Conservation (phyloP, 2,797 vertebrate genomes). For the Xiphorhynchus erythropygius region DNA sequence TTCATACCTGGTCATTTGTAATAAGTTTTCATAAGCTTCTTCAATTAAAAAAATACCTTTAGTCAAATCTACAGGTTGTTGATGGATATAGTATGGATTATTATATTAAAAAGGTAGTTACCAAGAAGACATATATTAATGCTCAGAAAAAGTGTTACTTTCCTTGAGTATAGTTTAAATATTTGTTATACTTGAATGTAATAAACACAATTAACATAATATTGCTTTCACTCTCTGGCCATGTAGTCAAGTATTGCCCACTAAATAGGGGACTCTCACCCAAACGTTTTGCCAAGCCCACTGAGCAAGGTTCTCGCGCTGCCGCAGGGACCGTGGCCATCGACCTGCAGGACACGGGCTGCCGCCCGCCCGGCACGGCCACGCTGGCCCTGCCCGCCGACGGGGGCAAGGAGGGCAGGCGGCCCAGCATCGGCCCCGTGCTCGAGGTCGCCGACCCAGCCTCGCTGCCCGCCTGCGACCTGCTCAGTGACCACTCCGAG, state of each 20-base stretch:
- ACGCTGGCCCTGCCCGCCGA: constrained; percentile 78
- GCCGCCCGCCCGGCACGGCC: constrained; percentile 68
- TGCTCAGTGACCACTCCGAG: constrained; percentile 88
- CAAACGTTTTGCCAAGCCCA: neutral
- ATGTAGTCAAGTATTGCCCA: neutral
- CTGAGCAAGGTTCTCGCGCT: neutral
- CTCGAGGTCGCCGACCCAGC: constrained; percentile 87
- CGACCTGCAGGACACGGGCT: constrained; percentile 80
- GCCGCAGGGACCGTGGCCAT: constrained; percentile 81
- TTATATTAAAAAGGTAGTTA: neutral
- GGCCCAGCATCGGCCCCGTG: constrained; percentile 87
- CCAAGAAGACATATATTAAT: neutral
- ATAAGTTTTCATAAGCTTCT: neutral
- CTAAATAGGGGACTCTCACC: rapidly evolving
- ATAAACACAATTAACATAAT: rapidly evolving
- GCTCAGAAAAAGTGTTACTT: neutral
- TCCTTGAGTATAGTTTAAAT: neutral
- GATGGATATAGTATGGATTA: neutral
- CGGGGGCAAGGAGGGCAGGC: constrained; percentile 76
- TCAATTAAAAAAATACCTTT: neutral
- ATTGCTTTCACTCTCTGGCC: neutral
- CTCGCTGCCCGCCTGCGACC: constrained; percentile 85
- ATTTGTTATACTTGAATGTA: neutral
- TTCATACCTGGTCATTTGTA: neutral
- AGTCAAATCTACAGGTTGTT: neutral